Evolutionary conservation across 2,888 invertebrate species (phyloP), one percentile per base, ranked within the genome.

Genomic region (Rhingia rostrata): DNA sequence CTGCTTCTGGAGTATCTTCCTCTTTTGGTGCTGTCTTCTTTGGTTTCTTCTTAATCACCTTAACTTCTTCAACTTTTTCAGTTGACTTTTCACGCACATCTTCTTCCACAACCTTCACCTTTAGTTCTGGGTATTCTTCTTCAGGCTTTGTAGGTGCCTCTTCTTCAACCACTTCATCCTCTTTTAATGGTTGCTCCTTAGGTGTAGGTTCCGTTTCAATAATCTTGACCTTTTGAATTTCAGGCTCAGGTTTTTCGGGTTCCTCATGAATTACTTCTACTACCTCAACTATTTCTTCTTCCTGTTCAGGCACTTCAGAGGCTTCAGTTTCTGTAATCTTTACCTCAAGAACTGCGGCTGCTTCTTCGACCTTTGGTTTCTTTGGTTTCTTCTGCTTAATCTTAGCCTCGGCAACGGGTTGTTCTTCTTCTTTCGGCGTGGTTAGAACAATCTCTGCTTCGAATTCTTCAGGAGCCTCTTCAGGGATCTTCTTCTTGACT

Each of bases 391-490:
- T 87, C 6, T 80, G 58, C 54, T 86, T 87, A 10, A 87, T 80
- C 63, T 82, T 53, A 4, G 85, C 75, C 9, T 86, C 81, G 10
- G 83, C 86, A 78, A 87, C 87, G 7, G 77, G 82, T 53, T 86
- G 86, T 64, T 91, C 89, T 3, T 70, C 81, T 4, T 80, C 77
- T 70, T 89, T 90, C 6, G 89, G 88, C 70, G 89, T 88, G 0
- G 88, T 88, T 3, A 90, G 35, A 0, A 88, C 86, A 63, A 90
- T 84, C 43, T 89, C 84, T 2, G 89, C 88, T 75, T 90, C 89
- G 64, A 88, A 86, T 67, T 87, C 88, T 87, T 92, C 89, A 39
- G 87, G 87, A 39, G 88, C 87, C 69, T 87, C 88, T 86, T 92
- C 89, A 51, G 87, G 87, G 51, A 88, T 87, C 74, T 86, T 86